Evolutionary conservation across 2,888 invertebrate genomes (phyloP), one percentile per base, ranked within the genome.

Genomic region (Limnephilus marmoratus): DNA sequence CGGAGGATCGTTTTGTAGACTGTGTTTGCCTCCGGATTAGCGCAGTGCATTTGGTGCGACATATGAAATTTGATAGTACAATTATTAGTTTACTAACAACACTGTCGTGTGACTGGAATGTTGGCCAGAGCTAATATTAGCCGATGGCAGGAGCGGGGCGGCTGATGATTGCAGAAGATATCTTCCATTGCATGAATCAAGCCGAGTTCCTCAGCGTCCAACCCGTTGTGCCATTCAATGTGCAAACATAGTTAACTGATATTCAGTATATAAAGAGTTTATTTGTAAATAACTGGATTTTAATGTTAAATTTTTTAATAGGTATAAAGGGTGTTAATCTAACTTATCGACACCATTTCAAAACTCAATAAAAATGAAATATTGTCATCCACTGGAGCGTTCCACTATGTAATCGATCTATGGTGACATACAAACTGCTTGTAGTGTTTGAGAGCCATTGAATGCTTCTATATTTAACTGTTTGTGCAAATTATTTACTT

Each of bases 191-290:
- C 13, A 12, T 5, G 82, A 29, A 34, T 82, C 82, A 13, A 82
- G 82, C 34, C 31, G 82, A 34, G 82, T 68, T 68, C 68, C 15
- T 68, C 24, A 68, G 24, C 85, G 24, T 15, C 7, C 53, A 29
- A 31, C 31, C 49, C 31, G 29, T 45, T 53, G 81, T 89, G 88
- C 88, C 88, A 89, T 80, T 41, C 88, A 81, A 89, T 81, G 80
- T 89, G 68, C 34, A 34, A 89, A 80, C 31, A 89, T 89, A 31
- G 86, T 89, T 89, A 80, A 89, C 88, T 89, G 88, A 89, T 89
- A 89, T 89, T 89, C 88, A 89, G 88, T 89, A 41, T 86, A 45
- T 45, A 86, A 45, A 29, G 45, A 86, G 15, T 24, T 86, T 86
- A 86, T 88, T 34, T 80, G 41, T 89, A 89, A 89, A 89, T 80